These are phyloP conservation scores for Rhynchonycteris naso DNA, from an alignment of 2,797 vertebrate genomes.

Conservation along the genomic window DNA sequence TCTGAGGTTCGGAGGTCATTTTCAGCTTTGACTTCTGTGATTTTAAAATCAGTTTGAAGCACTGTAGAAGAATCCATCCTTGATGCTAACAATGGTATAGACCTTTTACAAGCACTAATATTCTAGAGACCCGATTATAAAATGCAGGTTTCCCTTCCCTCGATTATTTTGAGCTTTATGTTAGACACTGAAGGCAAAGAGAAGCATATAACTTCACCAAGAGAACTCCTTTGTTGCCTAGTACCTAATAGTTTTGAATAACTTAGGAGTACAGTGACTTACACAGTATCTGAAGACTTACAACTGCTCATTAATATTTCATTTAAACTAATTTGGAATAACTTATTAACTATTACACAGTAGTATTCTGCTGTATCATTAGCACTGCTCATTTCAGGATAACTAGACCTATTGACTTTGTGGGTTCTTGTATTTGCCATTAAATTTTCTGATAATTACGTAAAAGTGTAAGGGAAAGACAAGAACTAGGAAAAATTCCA, in stretches of 20 bases:
- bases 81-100: background rate
- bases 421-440: conserved; percentile 23
- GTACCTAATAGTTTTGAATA: background rate
- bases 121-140: background rate
- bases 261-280: background rate
- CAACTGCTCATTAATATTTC: background rate
- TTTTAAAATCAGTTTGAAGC: conserved; percentile 65
- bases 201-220: background rate
- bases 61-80: conserved; percentile 80
- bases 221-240: background rate
- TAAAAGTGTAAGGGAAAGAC: conserved; percentile 39
- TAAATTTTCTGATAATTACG: conserved; percentile 44
- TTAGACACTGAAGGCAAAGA: conserved; percentile 50
- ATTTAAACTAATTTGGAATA: background rate
- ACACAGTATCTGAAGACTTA: background rate
- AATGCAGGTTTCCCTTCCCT: conserved; percentile 78
- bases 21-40: conserved; percentile 40
- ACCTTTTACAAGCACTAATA: conserved; percentile 38
- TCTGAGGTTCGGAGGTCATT: conserved; percentile 12
- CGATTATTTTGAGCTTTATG: conserved; percentile 59
- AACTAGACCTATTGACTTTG: background rate
- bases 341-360: background rate
- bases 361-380: background rate
- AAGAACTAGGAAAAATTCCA: too few species aligned
- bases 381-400: background rate